Base-by-base conservation (phyloP, 2,113 vertebrate genomes). In the Bufo gargarizans region DNA sequence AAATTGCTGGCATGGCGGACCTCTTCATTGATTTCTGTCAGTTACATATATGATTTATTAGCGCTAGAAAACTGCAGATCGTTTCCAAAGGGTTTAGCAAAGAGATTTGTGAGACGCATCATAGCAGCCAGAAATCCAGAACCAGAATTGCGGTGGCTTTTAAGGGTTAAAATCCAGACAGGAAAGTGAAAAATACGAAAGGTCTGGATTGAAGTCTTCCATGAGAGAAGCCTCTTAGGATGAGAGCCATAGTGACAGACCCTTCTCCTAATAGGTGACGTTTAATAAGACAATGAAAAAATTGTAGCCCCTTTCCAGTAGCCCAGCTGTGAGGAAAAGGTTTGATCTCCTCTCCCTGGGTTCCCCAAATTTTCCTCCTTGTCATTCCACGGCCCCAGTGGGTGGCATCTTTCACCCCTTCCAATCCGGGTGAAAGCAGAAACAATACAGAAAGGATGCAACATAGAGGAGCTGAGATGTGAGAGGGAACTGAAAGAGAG, bases 391-490 rank as follows among this genome's bases (percentile, higher is more conserved):
- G 63, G 45, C 74, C 56, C 50, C 61, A 9, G 74, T 77, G 87
- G 87, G 74, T 78, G 59, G 72, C 74, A 89, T 84, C 72, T 65
- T 55, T 84, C 61, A 84, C 87, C 81, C 78, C 19, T 87, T 84
- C 67, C 53, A 84, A 45, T 53, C 49, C 81, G 84, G 59, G 72
- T 89, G 67, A 78, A 76, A 69, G 17, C 45, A 65, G 72, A 88
- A 69, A 84, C 86, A 82, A 87, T 81, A 77, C 86, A 82, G 67
- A 77, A 74, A 58, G 81, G 71, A 69, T 89, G 72, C 50, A 55
- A 89, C 56, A 80, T 55, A 77, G 22, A 89, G 61, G 33, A 69
- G 71, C 81, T 50, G 80, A 77, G 77, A 61, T 67, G 58, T 55
- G 80, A 88, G 79, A 83, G 59, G 72, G 47, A 84, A 74, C 80